These are phyloP conservation scores for Telmatherina bonti DNA, from an alignment of 2,797 vertebrate genomes.

Conservation along the genomic window DNA sequence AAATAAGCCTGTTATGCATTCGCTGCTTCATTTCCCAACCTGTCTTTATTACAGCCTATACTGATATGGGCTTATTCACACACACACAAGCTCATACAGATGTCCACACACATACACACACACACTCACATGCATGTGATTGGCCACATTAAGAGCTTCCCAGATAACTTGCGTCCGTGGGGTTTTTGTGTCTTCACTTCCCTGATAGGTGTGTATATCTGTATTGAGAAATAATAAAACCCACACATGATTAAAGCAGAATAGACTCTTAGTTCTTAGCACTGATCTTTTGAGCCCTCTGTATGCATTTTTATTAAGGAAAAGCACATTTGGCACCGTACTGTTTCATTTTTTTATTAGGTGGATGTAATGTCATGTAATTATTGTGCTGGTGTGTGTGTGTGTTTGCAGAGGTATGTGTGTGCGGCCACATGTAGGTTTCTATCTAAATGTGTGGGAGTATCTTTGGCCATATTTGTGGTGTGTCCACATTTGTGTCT, in stretches of 20 bases:
- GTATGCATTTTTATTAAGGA: slow-evolving; percentile 85
- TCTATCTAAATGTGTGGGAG: slow-evolving; percentile 4
- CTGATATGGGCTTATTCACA: slow-evolving; percentile 81
- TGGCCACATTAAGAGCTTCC: slow-evolving; percentile 82
- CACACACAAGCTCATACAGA: slow-evolving; percentile 63
- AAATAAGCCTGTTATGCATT: slow-evolving; percentile 86
- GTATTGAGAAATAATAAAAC: slow-evolving; percentile 82
- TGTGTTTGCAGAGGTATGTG: slow-evolving; percentile 16
- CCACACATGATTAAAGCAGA: slow-evolving; percentile 84
- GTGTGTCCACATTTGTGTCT: slow-evolving; percentile 27
- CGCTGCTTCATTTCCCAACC: slow-evolving; percentile 85
- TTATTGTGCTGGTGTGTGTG: slow-evolving; percentile 60
- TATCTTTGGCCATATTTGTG: slow-evolving; percentile 22
- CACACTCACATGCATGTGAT: slow-evolving; percentile 73
- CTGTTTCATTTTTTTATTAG: slow-evolving; percentile 79
- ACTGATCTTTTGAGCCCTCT: slow-evolving; percentile 82
- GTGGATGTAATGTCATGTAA: slow-evolving; percentile 76
- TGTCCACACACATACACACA: slow-evolving; percentile 52
- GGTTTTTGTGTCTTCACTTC: slow-evolving; percentile 80
- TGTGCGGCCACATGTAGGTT: slow-evolving; percentile 4
- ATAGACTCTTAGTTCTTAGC: slow-evolving; percentile 81
- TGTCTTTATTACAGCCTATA: slow-evolving; percentile 84
- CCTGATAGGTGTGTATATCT: slow-evolving; percentile 79
- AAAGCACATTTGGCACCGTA: slow-evolving; percentile 76
- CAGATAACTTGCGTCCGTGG: slow-evolving; percentile 73